Evolutionary conservation across 1,140 invertebrate genomes (phyloP).

Genomic region (Eumeta japonica): DNA sequence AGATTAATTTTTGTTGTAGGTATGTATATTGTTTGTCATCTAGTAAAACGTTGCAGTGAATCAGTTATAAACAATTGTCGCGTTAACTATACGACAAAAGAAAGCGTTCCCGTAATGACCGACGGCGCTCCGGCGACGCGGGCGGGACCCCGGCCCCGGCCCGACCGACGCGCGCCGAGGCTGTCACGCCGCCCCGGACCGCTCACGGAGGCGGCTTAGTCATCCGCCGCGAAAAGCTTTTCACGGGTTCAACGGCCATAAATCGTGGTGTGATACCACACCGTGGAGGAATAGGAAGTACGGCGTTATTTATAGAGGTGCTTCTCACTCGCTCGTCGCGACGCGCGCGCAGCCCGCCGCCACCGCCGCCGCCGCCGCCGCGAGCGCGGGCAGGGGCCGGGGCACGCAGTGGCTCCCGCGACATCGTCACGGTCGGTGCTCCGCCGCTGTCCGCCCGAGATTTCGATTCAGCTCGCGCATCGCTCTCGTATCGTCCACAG

Average conservation of each 20-base stretch:
- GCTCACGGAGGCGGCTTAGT: constrained; percentile 13
- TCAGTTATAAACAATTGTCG: too few relatives aligned
- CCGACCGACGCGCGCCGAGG: background rate
- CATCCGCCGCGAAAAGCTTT: constrained; percentile 33
- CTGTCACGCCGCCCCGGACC: constrained; percentile 2
- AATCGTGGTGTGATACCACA: constrained; percentile 42
- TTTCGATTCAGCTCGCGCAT: too few relatives aligned
- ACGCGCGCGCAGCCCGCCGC: constrained; percentile 16
- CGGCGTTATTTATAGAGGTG: constrained; percentile 49
- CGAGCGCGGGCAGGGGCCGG: constrained; percentile 15
- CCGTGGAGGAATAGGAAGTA: constrained; percentile 47
- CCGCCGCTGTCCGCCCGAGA: too few relatives aligned
- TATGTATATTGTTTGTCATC: too few relatives aligned
- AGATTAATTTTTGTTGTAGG: too few relatives aligned
- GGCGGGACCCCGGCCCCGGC: background rate
- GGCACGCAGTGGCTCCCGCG: constrained; percentile 24
- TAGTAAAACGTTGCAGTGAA: too few relatives aligned
- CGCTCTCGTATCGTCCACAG: too few relatives aligned
- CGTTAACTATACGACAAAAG: too few relatives aligned
- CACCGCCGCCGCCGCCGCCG: constrained; percentile 9
- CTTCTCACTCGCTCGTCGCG: constrained; percentile 23
- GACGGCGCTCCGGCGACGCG: background rate
- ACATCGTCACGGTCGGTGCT: constrained; percentile 23
- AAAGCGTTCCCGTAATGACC: too few relatives aligned
- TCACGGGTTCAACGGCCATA: constrained; percentile 50